These are phyloP conservation scores for Volucella zonaria DNA, from an alignment of 2,888 invertebrate species.

Conservation along the genomic window DNA sequence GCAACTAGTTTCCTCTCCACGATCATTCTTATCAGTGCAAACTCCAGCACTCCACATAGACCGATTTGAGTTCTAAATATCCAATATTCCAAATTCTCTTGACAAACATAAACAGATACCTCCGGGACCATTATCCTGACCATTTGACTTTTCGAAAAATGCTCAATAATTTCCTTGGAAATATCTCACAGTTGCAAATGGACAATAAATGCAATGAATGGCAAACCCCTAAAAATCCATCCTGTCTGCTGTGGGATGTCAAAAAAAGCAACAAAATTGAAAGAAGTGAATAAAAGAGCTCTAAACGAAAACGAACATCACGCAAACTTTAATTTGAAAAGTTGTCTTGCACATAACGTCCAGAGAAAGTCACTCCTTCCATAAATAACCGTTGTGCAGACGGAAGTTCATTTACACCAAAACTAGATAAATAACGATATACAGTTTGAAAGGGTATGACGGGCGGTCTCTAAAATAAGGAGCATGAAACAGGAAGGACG, in stretches of 20 bases:
- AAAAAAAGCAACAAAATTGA: background rate
- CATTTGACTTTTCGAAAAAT: background rate
- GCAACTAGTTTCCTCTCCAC: no score
- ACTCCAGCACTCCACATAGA: no score
- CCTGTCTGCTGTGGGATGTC: conserved; percentile 4
- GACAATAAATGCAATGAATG: conserved; percentile 42
- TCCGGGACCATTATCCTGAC: background rate
- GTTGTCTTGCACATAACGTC: conserved; percentile 71
- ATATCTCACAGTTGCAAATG: conserved; percentile 4
- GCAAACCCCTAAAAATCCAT: conserved; percentile 38
- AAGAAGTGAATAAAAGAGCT: background rate
- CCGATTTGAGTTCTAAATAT: no score
- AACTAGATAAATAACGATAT: conserved; percentile 66
- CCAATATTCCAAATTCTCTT: conserved; percentile 9
- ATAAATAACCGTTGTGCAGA: conserved; percentile 69
- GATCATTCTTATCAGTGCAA: no score
- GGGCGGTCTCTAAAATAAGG: background rate
- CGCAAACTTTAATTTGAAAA: conserved; percentile 71
- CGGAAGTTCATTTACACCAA: conserved; percentile 73
- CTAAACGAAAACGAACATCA: conserved; percentile 54
- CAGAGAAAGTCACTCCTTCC: conserved; percentile 68
- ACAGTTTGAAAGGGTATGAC: background rate
- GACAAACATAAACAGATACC: background rate
- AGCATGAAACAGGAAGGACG: background rate
- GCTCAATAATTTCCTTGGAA: background rate